Evolutionary conservation across 2,797 vertebrate genomes (phyloP).

Genomic region (Varecia variegata): DNA sequence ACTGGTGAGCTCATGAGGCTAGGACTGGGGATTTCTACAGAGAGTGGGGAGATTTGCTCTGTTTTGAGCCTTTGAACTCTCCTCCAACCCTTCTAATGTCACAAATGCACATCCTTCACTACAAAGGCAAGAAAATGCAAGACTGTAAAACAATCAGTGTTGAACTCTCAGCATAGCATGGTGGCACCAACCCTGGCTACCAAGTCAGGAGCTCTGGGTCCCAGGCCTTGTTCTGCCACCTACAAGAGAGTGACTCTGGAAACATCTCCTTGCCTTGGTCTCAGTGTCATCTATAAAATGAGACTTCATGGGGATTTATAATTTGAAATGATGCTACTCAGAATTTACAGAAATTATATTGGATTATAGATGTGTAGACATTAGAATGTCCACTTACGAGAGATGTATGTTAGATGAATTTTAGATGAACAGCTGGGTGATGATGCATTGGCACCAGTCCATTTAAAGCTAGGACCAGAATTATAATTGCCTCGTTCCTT

Average conservation of each 20-base stretch:
- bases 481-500: not conserved
- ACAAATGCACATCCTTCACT: not conserved
- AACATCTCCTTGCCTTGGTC: not conserved
- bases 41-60: not conserved
- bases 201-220: not conserved
- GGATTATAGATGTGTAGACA: not conserved
- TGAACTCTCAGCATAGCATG: not conserved
- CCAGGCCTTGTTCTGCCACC: not conserved
- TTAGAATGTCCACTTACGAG: not conserved
- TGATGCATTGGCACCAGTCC: not conserved
- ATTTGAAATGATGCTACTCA: not conserved
- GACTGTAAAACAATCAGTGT: not conserved
- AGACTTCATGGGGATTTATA: not conserved
- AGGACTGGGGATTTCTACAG: not conserved
- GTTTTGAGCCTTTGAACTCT: not conserved
- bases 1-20: not conserved
- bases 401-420: not conserved
- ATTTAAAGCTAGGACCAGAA: not conserved
- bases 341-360: constrained; percentile 12
- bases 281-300: not conserved
- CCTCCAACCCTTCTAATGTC: not conserved
- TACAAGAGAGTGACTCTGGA: not conserved
- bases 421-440: not conserved
- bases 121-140: not conserved
- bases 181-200: not conserved